Evolutionary conservation across 2,888 invertebrate species (phyloP).

Genomic region (Folsomia manolachei): DNA sequence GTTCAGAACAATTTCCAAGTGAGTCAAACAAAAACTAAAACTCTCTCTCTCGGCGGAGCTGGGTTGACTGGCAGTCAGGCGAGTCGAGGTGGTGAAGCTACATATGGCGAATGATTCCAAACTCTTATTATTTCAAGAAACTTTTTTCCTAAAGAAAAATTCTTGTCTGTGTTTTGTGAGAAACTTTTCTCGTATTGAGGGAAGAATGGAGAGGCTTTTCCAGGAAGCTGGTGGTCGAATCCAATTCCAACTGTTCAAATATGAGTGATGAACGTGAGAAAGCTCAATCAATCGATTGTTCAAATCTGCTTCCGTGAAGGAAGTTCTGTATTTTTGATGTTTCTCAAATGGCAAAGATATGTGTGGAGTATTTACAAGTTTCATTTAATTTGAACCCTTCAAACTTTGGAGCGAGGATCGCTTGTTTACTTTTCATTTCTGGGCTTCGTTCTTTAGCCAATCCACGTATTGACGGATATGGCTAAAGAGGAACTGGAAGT

Average conservation of each 20-base stretch:
- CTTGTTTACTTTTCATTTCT: too few relatives aligned
- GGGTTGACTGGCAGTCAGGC: too few relatives aligned
- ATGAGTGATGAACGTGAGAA: not conserved
- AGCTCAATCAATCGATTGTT: constrained; percentile 3
- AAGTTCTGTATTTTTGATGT: too few relatives aligned
- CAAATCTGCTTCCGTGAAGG: not conserved
- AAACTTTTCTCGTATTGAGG: not conserved
- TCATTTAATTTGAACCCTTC: too few relatives aligned
- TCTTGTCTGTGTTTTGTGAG: not conserved
- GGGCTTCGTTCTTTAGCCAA: too few relatives aligned
- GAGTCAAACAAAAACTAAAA: not conserved
- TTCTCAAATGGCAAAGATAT: not conserved
- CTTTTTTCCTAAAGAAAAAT: not conserved
- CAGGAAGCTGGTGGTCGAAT: not conserved
- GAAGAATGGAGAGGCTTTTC: too few relatives aligned
- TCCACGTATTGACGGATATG: too few relatives aligned
- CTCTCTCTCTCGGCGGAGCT: too few relatives aligned
- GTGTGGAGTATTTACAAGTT: too few relatives aligned
- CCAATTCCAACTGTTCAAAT: not conserved
- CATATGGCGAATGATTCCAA: not conserved
- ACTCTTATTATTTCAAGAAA: not conserved
- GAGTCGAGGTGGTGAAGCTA: not conserved
- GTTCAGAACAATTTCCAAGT: not conserved
- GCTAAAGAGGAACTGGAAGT: too few relatives aligned
- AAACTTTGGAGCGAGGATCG: too few relatives aligned